Base-by-base conservation (phyloP, 2,797 vertebrate species). In the Sebastes diploproa region DNA sequence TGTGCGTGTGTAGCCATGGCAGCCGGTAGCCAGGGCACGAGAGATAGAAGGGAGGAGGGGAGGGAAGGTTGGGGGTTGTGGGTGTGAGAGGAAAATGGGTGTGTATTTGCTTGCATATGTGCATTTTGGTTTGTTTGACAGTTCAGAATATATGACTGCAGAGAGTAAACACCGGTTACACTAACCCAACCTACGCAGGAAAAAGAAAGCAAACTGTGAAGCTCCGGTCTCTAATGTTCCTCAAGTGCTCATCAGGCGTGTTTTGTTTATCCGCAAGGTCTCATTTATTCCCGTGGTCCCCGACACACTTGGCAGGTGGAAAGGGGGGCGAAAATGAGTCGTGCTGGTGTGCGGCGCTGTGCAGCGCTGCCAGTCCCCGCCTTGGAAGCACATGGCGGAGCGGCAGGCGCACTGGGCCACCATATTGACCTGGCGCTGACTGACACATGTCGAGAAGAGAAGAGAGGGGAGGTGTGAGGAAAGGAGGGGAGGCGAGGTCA, bases 391-490 rank as follows among this genome's bases (percentile, higher is more conserved):
- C 92, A 94, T 93, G 92, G 93, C 55, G 56, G 75, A 88, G 65
- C 84, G 16, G 89, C 90, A 86, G 91, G 90, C 81, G 85, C 82
- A 6, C 89, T 79, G 86, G 90, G 90, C 87, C 79, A 72, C 92
- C 94, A 92, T 92, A 92, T 92, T 94, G 92, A 94, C 91, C 92
- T 88, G 90, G 88, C 91, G 68, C 87, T 93, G 93, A 94, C 92
- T 91, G 94, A 93, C 93, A 94, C 91, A 86, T 95, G 94, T 93
- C 81, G 74, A 76, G n/a, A n/a, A n/a, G n/a, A n/a, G n/a, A n/a
- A n/a, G 82, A 78, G 69, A 84, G 75, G 82, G 87, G 86, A 86
- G 85, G 91, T 88, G 91, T 81, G 88, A 89, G 85, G 63, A 77
- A 80, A 80, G 20, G 73, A 78, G 81, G 38, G 77, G 75, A 72